Base-by-base conservation (phyloP, 2,888 invertebrate species). In the Sturmia bella region DNA sequence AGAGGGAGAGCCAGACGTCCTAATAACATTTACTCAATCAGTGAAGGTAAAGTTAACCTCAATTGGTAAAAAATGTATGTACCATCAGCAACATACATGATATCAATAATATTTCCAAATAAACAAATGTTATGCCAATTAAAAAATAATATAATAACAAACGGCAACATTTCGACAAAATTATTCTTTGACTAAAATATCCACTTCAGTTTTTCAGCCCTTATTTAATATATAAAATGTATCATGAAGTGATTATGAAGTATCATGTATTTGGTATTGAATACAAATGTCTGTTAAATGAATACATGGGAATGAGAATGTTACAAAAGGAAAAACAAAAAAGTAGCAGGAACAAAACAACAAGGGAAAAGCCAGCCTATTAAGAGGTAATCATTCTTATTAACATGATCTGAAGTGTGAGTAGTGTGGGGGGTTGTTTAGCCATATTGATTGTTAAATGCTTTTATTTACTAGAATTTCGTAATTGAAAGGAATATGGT, bases 251-350 rank as follows among this genome's bases (percentile, higher is more conserved):
- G 63, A 70, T 68, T 52, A 64, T 80, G 43, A 75, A 32, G 61
- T 64, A 69, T 19, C 81, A 81, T 81, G 81, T 81, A 81, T 80
- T 50, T 54, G 32, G 15, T n/a, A 0, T 12, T 21, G 41, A 15
- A n/a, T 3, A 27, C 17, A n/a, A 4, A 39, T 43, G 11, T 27
- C 56, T 41, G 21, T 57, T 57, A 57, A 32, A 0, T 19, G 11
- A 6, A 69, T 81, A 81, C 81, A 81, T 81, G 81, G 4, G 52
- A 43, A 19, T 17, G 73, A 57, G 56, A 63, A 77, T 56, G 77
- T 57, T 63, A 74, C 17, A 27, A 73, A 69, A 39, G 50, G 48
- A 68, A 66, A 64, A 59, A 54, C 45, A 66, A 78, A 32, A 21
- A 37, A 4, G 27, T 48, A 41, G n/a, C 9, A 69, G 56, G 56